A percentile compares a stretch with the other conserved stretches of the same genome.
Conservation (phyloP, 2,113 vertebrate genomes). For the Psilopsiagon aymara region DNA sequence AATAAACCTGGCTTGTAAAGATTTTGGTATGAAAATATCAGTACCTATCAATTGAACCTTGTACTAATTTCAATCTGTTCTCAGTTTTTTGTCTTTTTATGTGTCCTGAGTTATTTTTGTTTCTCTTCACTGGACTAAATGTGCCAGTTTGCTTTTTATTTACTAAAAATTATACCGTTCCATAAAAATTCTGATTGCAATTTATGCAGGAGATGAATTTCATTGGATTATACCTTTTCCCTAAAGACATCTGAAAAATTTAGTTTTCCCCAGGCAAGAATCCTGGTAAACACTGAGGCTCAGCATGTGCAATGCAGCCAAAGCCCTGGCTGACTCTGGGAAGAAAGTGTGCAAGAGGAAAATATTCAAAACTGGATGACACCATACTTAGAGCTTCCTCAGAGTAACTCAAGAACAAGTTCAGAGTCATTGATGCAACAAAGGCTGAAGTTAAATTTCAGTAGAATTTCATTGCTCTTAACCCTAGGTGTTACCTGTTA, state of each 20-base stretch:
- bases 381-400: rapidly evolving
- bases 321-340: background rate
- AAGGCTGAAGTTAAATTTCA: background rate
- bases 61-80: background rate
- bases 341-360: background rate
- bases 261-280: background rate
- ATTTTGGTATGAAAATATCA: background rate
- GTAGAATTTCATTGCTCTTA: background rate
- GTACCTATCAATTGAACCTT: background rate
- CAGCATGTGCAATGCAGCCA: background rate
- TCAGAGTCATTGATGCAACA: background rate
- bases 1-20: background rate
- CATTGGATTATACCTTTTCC: background rate
- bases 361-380: background rate
- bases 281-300: background rate
- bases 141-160: background rate
- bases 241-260: background rate
- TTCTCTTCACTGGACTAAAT: background rate
- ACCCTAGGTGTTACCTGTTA: background rate
- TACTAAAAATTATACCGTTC: background rate
- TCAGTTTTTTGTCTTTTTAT: background rate
- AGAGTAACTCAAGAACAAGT: background rate
- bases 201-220: background rate
- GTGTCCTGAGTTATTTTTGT: background rate
- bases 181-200: background rate